Conservation (phyloP, 2,113 vertebrate genomes). For the Recurvirostra avosetta region DNA sequence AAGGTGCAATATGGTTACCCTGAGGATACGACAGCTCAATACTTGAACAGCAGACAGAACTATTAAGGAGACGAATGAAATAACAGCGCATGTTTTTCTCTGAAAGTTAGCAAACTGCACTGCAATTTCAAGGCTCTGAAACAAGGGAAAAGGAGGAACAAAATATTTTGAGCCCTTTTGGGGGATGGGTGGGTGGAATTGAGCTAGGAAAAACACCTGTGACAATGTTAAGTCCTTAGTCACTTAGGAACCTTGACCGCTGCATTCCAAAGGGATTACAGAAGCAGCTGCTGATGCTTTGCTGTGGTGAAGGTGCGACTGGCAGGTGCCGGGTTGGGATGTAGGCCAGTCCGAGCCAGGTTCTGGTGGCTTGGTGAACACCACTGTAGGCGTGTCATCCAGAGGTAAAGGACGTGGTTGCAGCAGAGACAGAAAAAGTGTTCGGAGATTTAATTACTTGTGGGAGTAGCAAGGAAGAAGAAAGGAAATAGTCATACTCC, state of each 20-base stretch:
- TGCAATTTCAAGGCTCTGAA: not conserved
- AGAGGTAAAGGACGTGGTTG: not conserved
- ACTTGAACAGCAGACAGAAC: not conserved
- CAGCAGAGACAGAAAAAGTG: constrained; percentile 41
- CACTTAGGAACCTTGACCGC: constrained; percentile 17
- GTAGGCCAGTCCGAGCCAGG: not conserved
- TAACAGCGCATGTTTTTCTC: not conserved
- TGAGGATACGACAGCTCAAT: not conserved
- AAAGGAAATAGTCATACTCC: constrained; percentile 30
- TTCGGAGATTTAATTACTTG: not conserved
- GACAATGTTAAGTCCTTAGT: constrained; percentile 3
- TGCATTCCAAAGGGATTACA: constrained; percentile 36
- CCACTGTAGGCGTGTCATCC: not conserved
- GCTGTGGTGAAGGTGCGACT: not conserved
- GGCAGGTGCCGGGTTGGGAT: constrained; percentile 1
- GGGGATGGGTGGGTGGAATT: not conserved
- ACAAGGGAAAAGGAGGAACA: not conserved
- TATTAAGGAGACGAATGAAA: not conserved
- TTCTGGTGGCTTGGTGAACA: not conserved
- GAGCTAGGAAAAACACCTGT: constrained; percentile 16
- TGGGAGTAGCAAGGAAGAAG: constrained; percentile 29
- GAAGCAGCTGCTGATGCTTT: constrained; percentile 18
- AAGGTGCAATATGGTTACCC: not conserved
- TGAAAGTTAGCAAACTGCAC: not conserved
- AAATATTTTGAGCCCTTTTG: not conserved